Base-by-base conservation (phyloP, 2,797 vertebrate genomes). In the Macrochelys suwanniensis region DNA sequence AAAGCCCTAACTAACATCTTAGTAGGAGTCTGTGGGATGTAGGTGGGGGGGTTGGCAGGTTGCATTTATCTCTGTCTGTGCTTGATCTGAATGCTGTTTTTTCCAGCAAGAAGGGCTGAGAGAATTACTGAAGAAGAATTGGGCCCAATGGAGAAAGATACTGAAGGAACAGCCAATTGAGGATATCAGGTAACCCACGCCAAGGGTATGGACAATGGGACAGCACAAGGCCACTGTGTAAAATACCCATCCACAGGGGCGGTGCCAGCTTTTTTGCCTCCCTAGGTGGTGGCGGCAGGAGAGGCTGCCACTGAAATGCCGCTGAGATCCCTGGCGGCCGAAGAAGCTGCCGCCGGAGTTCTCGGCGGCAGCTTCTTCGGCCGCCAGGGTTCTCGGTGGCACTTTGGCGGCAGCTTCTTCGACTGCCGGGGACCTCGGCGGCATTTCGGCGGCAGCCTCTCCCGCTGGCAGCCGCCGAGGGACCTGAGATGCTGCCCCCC, bases 61-160 rank as follows among this genome's bases (percentile, higher is more conserved):
- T 0, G 12, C 59, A 80, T 42, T 2, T 25, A 11, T n/a, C 13
- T 76, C 26, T 53, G 88, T 7, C 37, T 31, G 53, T 2, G 5
- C n/a, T 74, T 13, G 0, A 94, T 47, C n/a, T 77, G 9, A 26
- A n/a, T 26, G 25, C 88, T 95, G 80, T 74, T 50, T 51, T 47
- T 81, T 33, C 17, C 88, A 98, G 98, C 80, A 92, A 11, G 96
- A 97, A 89, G 78, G 94, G 11, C 7, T 84, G 9, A 83, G 42
- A 0, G 33, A 53, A 33, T 84, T 85, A 45, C 91, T 97, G 74
- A 98, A 97, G 87, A 50, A 97, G 89, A 98, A 71, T 2, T 99
- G 99, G 99, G 99, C 99, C 76, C 98, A 96, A 90, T 99, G 99
- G 99, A 98, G 98, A 33, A 97, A 97, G 82, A 87, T 98, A 92